A percentile compares a stretch with the other conserved stretches of the same genome.
Evolutionary conservation across 2,888 invertebrate genomes (phyloP).

Genomic region (Abrostola tripartita): DNA sequence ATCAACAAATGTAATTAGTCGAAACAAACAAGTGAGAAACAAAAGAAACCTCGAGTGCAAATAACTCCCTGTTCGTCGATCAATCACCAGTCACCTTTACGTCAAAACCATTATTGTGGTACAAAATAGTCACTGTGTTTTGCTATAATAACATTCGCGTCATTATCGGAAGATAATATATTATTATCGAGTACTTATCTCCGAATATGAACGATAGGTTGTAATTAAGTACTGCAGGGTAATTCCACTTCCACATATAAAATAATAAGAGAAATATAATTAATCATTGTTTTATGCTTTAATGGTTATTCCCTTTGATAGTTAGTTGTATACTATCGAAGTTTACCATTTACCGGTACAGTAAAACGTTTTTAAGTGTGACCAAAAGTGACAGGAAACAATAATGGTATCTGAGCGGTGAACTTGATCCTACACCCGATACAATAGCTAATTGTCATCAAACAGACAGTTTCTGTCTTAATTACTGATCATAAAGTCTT

Average conservation of each 20-base stretch:
- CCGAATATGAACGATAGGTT: neutral
- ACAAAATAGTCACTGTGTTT: constrained; percentile 13
- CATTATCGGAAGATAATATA: constrained; percentile 32
- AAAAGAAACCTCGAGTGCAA: constrained; percentile 11
- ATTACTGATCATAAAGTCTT: constrained; percentile 13
- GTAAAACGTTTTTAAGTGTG: too few species aligned
- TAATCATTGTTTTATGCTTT: too few species aligned
- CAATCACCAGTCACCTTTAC: constrained; percentile 41
- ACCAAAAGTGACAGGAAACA: too few species aligned
- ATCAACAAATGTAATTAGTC: constrained; percentile 7
- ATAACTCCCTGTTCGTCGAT: constrained; percentile 18
- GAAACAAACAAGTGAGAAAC: constrained; percentile 14
- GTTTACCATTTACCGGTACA: too few species aligned
- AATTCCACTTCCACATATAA: too few species aligned
- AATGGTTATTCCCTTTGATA: too few species aligned
- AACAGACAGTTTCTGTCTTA: constrained; percentile 22
- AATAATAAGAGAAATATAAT: too few species aligned
- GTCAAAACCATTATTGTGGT: constrained; percentile 22
- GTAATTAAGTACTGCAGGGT: neutral
- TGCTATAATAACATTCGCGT: constrained; percentile 22
- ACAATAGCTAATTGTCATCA: constrained; percentile 16
- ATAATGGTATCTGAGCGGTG: constrained; percentile 22
- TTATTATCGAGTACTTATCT: constrained; percentile 15
- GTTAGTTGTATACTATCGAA: too few species aligned
- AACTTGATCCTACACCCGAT: constrained; percentile 22